Evolutionary conservation across 2,113 vertebrate species (phyloP).

Genomic region (Anser brachyrhynchus): DNA sequence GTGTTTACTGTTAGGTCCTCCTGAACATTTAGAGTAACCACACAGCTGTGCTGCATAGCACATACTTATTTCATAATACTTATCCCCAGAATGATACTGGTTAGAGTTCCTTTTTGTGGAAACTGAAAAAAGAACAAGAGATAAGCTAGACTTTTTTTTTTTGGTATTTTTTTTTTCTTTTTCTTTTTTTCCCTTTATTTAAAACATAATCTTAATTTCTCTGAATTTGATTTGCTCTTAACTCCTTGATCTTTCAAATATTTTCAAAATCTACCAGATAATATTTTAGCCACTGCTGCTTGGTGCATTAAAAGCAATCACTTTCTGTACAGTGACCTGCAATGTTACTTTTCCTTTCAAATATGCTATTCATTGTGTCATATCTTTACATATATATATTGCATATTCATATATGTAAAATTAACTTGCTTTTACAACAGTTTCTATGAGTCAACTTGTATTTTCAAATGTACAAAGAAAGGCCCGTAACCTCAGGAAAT

Average conservation of each 20-base stretch:
- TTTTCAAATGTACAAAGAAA: conserved; percentile 29
- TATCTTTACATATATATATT: neutral
- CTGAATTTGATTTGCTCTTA: conserved; percentile 64
- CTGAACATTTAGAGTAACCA: conserved; percentile 57
- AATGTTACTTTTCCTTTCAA: conserved; percentile 59
- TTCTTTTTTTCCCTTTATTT: conserved; percentile 23
- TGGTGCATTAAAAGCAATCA: conserved; percentile 45
- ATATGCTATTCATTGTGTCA: conserved; percentile 35
- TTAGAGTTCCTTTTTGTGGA: conserved; percentile 55
- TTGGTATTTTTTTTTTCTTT: too few relatives aligned
- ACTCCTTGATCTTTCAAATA: conserved; percentile 47
- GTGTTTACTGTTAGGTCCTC: conserved; percentile 65
- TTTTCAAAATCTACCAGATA: conserved; percentile 53
- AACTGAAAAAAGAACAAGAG: conserved; percentile 26
- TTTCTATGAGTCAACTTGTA: conserved; percentile 3
- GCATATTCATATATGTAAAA: neutral
- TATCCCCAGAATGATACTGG: conserved; percentile 30
- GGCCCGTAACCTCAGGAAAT: neutral
- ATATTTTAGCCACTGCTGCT: conserved; percentile 46
- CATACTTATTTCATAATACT: conserved; percentile 53
- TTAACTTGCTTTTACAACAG: conserved; percentile 45
- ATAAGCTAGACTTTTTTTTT: neutral
- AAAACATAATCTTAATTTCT: conserved; percentile 57
- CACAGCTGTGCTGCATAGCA: conserved; percentile 43
- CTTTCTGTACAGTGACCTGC: conserved; percentile 46